Evolutionary conservation across 2,888 invertebrate genomes (phyloP).

Genomic region (Caenorhabditis sulstoni): DNA sequence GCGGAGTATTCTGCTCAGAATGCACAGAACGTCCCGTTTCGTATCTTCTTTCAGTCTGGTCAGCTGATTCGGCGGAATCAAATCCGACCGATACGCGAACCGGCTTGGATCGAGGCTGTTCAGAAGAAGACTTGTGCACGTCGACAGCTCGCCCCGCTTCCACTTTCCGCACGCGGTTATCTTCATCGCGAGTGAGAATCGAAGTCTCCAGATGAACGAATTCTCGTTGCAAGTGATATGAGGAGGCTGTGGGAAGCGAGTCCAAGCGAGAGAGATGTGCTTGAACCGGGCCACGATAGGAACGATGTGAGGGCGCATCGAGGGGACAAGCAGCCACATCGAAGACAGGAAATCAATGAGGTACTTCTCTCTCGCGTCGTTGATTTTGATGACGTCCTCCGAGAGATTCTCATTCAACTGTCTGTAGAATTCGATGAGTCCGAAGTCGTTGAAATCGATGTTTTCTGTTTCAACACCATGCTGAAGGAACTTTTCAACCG

Average conservation of each 20-base stretch:
- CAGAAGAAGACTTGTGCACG: conserved; percentile 8
- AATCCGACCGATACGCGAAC: not conserved
- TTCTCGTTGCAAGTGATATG: conserved; percentile 1
- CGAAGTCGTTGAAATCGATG: conserved; percentile 22
- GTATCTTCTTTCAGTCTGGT: conserved; percentile 3
- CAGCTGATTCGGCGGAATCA: conserved; percentile 9
- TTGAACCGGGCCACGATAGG: conserved; percentile 42
- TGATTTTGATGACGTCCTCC: conserved; percentile 17
- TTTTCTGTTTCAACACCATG: conserved; percentile 12
- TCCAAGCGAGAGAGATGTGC: conserved; percentile 39
- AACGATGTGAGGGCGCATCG: conserved; percentile 18
- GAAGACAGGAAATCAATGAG: conserved; percentile 29
- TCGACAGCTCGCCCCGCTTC: conserved; percentile 20
- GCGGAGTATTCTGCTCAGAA: conserved; percentile 13
- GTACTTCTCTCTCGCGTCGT: conserved; percentile 20
- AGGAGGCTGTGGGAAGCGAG: conserved; percentile 39
- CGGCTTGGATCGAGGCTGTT: not conserved
- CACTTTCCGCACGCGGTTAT: conserved; percentile 3
- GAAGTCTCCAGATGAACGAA: not conserved
- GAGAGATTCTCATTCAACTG: conserved; percentile 47
- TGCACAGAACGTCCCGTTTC: conserved; percentile 15
- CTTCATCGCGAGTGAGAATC: conserved; percentile 13
- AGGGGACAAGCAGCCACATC: conserved; percentile 28
- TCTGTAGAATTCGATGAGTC: conserved; percentile 34
- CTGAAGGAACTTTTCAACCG: conserved; percentile 40